Evolutionary conservation across 2,113 vertebrate genomes (phyloP), one percentile per base, ranked within the genome.

Genomic region (Nanorana parkeri): DNA sequence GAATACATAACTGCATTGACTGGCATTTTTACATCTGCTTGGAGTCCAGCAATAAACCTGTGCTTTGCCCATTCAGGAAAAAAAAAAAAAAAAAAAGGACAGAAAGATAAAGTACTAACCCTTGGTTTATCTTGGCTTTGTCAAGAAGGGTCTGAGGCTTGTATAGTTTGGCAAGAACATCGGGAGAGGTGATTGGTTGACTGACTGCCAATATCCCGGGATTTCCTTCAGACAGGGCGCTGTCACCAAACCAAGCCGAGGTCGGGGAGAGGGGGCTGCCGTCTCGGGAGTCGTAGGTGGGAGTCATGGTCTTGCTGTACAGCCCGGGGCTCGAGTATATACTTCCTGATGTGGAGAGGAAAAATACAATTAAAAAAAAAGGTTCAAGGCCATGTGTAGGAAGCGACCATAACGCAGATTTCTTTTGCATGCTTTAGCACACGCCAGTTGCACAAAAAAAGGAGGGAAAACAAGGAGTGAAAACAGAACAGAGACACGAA

Each of bases 281-380:
- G 6, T 99, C 98, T 41, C 98, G 93, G 36, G 98, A 96, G 87
- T 99, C 96, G 5, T 99, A 99, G 66, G 97, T 99, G 11, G 98
- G 98, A 0, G 98, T 99, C 98, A 99, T 99, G 6, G 98, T 99
- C 91, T 99, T 99, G 87, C 98, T 99, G 87, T 99, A 99, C 41
- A 99, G 92, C 83, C 98, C 98, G 52, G 98, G 97, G 90, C 98
- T 99, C 16, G 98, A 99, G 88, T 99, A 99, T 88, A 99, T 97
- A 88, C 96, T 99, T 89, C 98, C 98, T 99, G n/a, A n/a, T n/a
- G n/a, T n/a, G n/a, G n/a, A n/a, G n/a, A n/a, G n/a, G n/a, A n/a
- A n/a, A n/a, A 90, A 85, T 86, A 3, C 85, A 4, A 75, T 90
- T 64, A 87, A 47, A 17, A 68, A n/a, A 68, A 67, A 67, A 4